Evolutionary conservation across 2,113 vertebrate species (phyloP), one percentile per base, ranked within the genome.

Genomic region (Aldabrachelys gigantea): DNA sequence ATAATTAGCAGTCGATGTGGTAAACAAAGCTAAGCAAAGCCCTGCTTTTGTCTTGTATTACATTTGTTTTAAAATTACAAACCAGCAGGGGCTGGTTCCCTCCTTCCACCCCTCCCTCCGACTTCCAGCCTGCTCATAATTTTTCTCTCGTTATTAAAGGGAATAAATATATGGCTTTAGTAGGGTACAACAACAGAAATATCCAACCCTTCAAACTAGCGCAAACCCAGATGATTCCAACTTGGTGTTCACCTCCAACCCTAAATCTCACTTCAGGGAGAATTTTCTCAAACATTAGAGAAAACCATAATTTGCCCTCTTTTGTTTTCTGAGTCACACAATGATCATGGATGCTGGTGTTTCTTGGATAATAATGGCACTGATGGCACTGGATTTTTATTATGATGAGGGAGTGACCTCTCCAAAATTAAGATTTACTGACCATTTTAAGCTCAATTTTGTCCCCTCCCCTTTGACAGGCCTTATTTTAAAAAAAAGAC

Each of bases 21-120:
- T 8, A 97, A 89, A 96, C 12, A 93, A 92, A 83, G 75, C 22
- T 75, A 94, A 95, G 25, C 54, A 90, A 95, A 96, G 49, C 59
- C 94, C 35, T 92, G 83, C 88, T 96, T 97, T 93, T 24, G 13
- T 82, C 62, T 94, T 50, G 10, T 4, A 47, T 93, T 94, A 76
- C 35, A 82, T 97, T 96, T 95, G n/a, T 53, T 96, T 97, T 87
- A 96, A 86, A 95, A 90, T 89, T 85, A 91, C 50, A 87, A 80
- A 92, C 49, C 27, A 89, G 72, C 8, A 47, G 50, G 41, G 14
- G 14, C 38, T 27, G 1, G 10, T 86, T 96, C 76, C 94, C 89
- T 31, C 41, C 50, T 2, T 62, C 27, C 3, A 13, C 11, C 59
- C 57, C 12, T 16, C 69, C n/a, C 65, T 49, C 38, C 88, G 82